Evolutionary conservation across 2,113 vertebrate genomes (phyloP).

Genomic region (Holacanthus passer): DNA sequence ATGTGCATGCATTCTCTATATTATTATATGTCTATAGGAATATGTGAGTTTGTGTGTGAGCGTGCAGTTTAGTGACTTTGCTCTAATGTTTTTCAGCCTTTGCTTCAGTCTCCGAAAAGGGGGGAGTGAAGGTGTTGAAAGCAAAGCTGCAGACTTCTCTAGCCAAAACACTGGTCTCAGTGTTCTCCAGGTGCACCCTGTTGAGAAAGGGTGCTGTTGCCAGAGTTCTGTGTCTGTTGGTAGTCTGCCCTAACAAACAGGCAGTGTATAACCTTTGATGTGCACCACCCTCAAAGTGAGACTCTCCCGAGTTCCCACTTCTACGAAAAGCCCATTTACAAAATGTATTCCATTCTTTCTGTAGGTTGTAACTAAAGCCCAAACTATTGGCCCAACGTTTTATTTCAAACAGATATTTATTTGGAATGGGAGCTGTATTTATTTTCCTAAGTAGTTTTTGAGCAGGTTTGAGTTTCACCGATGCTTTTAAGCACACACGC

Average conservation of each 20-base stretch:
- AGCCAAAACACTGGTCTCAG: constrained; percentile 68
- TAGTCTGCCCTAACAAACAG: constrained; percentile 76
- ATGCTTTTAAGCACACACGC: constrained; percentile 70
- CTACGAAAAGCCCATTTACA: constrained; percentile 64
- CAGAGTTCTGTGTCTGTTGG: constrained; percentile 76
- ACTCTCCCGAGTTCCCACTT: constrained; percentile 53
- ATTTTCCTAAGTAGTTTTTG: constrained; percentile 77
- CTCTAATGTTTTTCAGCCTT: constrained; percentile 41
- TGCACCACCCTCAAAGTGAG: constrained; percentile 69
- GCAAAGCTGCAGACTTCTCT: constrained; percentile 62
- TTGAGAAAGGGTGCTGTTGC: constrained; percentile 54
- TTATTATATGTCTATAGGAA: background rate
- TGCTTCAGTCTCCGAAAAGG: constrained; percentile 27
- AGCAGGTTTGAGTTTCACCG: constrained; percentile 74
- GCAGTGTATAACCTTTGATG: constrained; percentile 73
- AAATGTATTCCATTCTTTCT: constrained; percentile 68
- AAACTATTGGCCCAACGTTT: constrained; percentile 62
- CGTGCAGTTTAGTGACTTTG: constrained; percentile 18
- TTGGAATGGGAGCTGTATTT: constrained; percentile 71
- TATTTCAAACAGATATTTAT: constrained; percentile 76
- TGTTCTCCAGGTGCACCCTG: constrained; percentile 80
- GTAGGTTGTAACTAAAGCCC: constrained; percentile 51
- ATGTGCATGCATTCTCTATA: background rate
- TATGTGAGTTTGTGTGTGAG: constrained; percentile 2
- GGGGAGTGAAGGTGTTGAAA: constrained; percentile 68